Base-by-base conservation (phyloP, 2,888 invertebrate species). In the Scelioninae gen. 2 region DNA sequence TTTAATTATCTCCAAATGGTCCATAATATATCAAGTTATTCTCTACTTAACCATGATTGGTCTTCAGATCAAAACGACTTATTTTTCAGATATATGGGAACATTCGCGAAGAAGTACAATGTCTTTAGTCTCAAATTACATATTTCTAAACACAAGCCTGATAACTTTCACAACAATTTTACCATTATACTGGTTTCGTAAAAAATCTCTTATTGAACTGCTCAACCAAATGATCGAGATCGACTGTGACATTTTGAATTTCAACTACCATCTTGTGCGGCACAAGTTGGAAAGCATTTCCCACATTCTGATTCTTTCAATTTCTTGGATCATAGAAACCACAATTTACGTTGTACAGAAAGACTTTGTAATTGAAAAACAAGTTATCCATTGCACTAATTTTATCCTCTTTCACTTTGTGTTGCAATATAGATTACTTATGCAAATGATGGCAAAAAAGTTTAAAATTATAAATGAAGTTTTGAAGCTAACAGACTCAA, bases 1-100 rank as follows among this genome's bases (percentile, higher is more conserved):
- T 16, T 50, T 50, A 11, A n/a, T 50, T 9, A 18, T 11, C n/a
- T 50, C 50, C 16, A 33, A 2, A 9, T 35, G 31, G 50, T 33
- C 18, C 9, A 10, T 6, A 1, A 33, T 50, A 1, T 33, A 18
- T 11, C 15, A 25, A 1, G 15, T 48, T 10, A 15, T 48, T 11
- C 15, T 48, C 9, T 48, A 48, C 5, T 11, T 16, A 15, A 9
- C 4, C 1, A 3, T 31, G 3, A 28, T 28, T 15, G 7, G 1
- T 5, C 2, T 15, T 9, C 15, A 28, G 2, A 28, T 31, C 2
- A 6, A 48, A 6, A 1, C 4, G 0, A 48, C 31, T 0, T 45
- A 19, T 25, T 22, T n/a, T 25, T 11, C 45, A 22, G 7, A 13
- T 22, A 9, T 43, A n/a, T 43, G 43, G 35, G 6, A 2, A 35